Conservation (phyloP, 1,140 invertebrate genomes). For the Heterodera carotae region DNA sequence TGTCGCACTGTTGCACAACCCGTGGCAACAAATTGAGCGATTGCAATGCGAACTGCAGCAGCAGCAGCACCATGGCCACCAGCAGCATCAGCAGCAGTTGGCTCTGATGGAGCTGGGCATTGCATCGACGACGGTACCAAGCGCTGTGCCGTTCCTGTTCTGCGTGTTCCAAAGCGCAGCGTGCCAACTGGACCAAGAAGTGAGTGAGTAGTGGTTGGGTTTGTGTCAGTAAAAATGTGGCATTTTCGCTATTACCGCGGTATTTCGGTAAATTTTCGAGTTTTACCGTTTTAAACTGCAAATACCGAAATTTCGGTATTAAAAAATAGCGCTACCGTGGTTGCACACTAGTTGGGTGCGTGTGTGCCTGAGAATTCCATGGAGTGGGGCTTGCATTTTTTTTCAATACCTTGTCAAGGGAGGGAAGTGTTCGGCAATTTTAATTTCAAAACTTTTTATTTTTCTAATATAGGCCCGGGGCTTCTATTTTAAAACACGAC, state of each 20-base stretch:
- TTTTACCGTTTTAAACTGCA: no score
- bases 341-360: no score
- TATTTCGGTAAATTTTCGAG: not conserved
- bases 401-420: no score
- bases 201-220: slow-evolving; percentile 5
- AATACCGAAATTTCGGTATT: no score
- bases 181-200: slow-evolving; percentile 60
- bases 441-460: no score
- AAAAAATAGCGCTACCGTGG: no score
- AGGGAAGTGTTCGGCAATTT: no score
- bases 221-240: no score
- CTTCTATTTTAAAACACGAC: not conserved
- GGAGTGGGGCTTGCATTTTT: no score
- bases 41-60: slow-evolving; percentile 52
- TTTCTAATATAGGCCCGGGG: not conserved
- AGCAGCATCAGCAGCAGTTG: slow-evolving; percentile 46
- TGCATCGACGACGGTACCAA: slow-evolving; percentile 12
- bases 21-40: slow-evolving; percentile 59
- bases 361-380: no score
- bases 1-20: slow-evolving; percentile 48
- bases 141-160: slow-evolving; percentile 52
- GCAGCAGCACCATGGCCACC: slow-evolving; percentile 48
- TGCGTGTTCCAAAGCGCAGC: slow-evolving; percentile 63
- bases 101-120: slow-evolving; percentile 24
- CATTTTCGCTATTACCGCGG: no score